Conservation (phyloP, 2,888 invertebrate genomes). For the Boloria euphrosyne region DNA sequence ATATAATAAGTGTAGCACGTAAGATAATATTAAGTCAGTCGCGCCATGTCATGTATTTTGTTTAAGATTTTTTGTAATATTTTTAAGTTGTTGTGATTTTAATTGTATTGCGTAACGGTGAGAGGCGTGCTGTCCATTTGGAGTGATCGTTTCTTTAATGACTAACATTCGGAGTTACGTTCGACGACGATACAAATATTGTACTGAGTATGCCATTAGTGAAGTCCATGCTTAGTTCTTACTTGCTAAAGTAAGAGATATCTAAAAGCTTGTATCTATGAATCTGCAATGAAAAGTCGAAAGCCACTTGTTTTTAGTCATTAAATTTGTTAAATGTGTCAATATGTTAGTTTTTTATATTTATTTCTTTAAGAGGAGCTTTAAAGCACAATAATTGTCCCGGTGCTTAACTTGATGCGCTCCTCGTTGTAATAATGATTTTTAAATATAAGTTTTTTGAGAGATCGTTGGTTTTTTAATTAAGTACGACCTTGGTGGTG, state of each 20-base stretch:
- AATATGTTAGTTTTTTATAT: conserved; percentile 26
- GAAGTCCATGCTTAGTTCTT: conserved; percentile 32
- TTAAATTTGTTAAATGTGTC: conserved; percentile 14
- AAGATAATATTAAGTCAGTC: conserved; percentile 74
- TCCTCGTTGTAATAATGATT: conserved; percentile 43
- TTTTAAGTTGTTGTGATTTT: conserved; percentile 58
- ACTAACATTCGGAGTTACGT: conserved; percentile 10
- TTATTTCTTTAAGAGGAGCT: conserved; percentile 35
- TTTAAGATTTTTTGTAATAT: conserved; percentile 55
- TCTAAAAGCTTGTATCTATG: conserved; percentile 23
- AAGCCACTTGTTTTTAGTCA: conserved; percentile 2
- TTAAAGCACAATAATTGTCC: conserved; percentile 32
- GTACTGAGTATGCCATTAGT: conserved; percentile 18
- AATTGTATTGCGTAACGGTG: conserved; percentile 46
- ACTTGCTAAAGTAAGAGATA: conserved; percentile 30
- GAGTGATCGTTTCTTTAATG: conserved; percentile 29
- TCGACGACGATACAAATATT: conserved; percentile 25
- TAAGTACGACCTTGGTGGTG: conserved; percentile 55
- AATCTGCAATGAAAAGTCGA: neutral
- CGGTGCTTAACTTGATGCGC: conserved; percentile 31
- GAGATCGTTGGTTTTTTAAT: conserved; percentile 58
- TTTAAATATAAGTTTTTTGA: conserved; percentile 63
- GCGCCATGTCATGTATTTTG: conserved; percentile 73
- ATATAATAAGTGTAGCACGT: conserved; percentile 48
- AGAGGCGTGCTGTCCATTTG: conserved; percentile 34